Evolutionary conservation across 2,888 invertebrate species (phyloP).

Genomic region (Anodontia alba): DNA sequence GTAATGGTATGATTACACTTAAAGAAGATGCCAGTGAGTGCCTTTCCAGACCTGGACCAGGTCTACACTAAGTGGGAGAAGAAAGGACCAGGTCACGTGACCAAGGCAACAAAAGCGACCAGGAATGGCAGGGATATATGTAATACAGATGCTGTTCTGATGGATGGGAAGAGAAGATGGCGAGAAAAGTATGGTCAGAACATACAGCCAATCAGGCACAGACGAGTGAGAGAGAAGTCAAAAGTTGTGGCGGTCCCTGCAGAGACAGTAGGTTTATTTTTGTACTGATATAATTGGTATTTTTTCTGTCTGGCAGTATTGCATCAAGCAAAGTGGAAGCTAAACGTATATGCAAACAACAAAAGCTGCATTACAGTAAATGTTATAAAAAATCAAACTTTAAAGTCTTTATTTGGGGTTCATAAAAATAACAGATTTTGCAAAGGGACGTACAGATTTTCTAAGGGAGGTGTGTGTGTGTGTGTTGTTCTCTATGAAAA

Average conservation of each 20-base stretch:
- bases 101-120: neutral
- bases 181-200: slow-evolving; percentile 65
- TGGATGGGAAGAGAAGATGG: slow-evolving; percentile 62
- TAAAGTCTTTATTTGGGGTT: too few relatives aligned
- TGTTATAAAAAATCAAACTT: too few relatives aligned
- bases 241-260: slow-evolving; percentile 38
- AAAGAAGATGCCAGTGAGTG: slow-evolving; percentile 49
- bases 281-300: too few relatives aligned
- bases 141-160: neutral
- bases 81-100: slow-evolving; percentile 44
- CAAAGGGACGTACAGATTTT: too few relatives aligned
- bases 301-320: too few relatives aligned
- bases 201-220: slow-evolving; percentile 41
- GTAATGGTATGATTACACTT: neutral
- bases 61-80: slow-evolving; percentile 69
- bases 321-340: neutral
- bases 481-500: too few relatives aligned
- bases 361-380: too few relatives aligned
- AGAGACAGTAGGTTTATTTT: slow-evolving; percentile 58
- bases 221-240: slow-evolving; percentile 36
- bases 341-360: too few relatives aligned
- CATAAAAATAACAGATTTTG: too few relatives aligned
- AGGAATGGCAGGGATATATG: neutral
- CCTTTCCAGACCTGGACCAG: slow-evolving; percentile 57
- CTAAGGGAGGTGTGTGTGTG: too few relatives aligned